Percentiles rank a stretch among this genome's conserved stretches.
These are phyloP conservation scores for Crocallis elinguaria DNA, from an alignment of 2,888 invertebrate species.

Conservation along the genomic window DNA sequence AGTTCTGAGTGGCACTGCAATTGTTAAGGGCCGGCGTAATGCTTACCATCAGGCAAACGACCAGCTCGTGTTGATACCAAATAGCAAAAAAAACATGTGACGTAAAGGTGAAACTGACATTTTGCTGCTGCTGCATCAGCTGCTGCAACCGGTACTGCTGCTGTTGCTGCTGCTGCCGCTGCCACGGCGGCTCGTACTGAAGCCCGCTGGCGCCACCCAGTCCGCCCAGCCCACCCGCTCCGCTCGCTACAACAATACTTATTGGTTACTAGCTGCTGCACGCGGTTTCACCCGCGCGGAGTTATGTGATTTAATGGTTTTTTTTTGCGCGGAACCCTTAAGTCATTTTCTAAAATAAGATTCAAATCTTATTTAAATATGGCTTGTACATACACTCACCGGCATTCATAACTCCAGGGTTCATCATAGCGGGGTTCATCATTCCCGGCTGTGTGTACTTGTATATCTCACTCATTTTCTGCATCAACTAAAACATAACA, in stretches of 20 bases:
- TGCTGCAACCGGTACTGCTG: slow-evolving; percentile 75
- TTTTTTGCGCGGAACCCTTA: too few species aligned
- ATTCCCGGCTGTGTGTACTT: slow-evolving; percentile 71
- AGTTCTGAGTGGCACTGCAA: too few species aligned
- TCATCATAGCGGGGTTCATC: slow-evolving; percentile 76
- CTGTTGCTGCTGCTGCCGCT: slow-evolving; percentile 73
- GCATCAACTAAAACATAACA: slow-evolving; percentile 68
- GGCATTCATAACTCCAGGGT: slow-evolving; percentile 64
- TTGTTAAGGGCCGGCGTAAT: too few species aligned
- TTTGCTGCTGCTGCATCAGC: slow-evolving; percentile 75
- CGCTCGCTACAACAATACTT: neutral
- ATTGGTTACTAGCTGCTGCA: too few species aligned
- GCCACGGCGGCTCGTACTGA: slow-evolving; percentile 82
- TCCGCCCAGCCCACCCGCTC: slow-evolving; percentile 41
- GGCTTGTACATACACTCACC: slow-evolving; percentile 51
- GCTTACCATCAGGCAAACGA: too few species aligned
- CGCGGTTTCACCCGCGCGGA: too few species aligned
- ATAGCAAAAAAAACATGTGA: too few species aligned
- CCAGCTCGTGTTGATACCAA: too few species aligned
- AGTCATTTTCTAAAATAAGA: too few species aligned
- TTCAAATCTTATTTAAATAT: too few species aligned
- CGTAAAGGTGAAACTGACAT: slow-evolving; percentile 47
- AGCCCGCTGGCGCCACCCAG: slow-evolving; percentile 66
- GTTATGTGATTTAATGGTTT: too few species aligned
- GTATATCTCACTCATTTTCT: slow-evolving; percentile 76